These are phyloP conservation scores for Macrosteles quadrilineatus DNA, from an alignment of 1,140 invertebrate species.

Conservation along the genomic window DNA sequence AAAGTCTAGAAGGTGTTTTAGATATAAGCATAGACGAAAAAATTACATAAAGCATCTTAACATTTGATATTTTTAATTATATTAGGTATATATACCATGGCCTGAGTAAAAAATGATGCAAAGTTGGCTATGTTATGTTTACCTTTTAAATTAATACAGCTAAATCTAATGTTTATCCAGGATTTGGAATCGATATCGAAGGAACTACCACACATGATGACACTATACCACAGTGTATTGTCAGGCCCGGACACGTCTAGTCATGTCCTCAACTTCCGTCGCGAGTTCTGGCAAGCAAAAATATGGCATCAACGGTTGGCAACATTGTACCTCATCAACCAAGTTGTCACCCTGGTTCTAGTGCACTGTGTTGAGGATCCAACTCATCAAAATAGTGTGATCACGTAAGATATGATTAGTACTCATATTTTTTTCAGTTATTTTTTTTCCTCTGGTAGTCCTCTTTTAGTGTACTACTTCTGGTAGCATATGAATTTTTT, in stretches of 20 bases:
- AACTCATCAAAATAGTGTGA: slow-evolving; percentile 31
- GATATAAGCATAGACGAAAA: too few relatives aligned
- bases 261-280: slow-evolving; percentile 31
- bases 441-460: too few relatives aligned
- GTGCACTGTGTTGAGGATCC: slow-evolving; percentile 33
- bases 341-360: slow-evolving; percentile 35
- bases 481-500: too few relatives aligned
- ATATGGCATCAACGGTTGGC: slow-evolving; percentile 38
- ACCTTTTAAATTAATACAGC: too few relatives aligned
- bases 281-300: slow-evolving; percentile 33
- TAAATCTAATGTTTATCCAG: slow-evolving; percentile 28
- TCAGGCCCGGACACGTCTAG: slow-evolving; percentile 26
- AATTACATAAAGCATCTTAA: too few relatives aligned
- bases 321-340: slow-evolving; percentile 38
- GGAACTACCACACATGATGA: slow-evolving; percentile 26
- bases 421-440: too few relatives aligned
- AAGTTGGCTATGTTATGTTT: too few relatives aligned
- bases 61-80: too few relatives aligned
- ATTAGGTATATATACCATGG: too few relatives aligned
- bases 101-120: too few relatives aligned
- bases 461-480: too few relatives aligned
- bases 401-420: slow-evolving; percentile 40
- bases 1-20: too few relatives aligned
- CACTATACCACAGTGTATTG: slow-evolving; percentile 29
- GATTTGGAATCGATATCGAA: slow-evolving; percentile 26